A percentile compares a stretch with the other conserved stretches of the same genome.
phyloP scores from a whole-genome alignment of 2,113 vertebrate genomes.

The Oreochromis niloticus region DNA sequence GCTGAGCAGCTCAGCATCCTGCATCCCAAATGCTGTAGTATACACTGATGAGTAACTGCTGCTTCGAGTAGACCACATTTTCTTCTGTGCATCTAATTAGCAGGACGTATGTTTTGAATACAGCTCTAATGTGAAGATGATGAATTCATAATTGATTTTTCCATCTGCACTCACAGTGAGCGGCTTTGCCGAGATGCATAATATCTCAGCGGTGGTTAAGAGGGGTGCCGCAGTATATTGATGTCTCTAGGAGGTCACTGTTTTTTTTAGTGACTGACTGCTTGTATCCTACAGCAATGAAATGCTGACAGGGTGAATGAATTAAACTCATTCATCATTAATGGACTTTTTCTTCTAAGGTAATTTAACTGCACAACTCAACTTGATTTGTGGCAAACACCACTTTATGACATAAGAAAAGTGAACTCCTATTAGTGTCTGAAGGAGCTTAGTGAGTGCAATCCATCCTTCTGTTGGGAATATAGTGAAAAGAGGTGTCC shows the following conservation, averaged over 20 bases:
- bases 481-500: slow-evolving; percentile 20
- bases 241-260: neutral
- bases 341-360: neutral
- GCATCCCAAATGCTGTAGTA: neutral
- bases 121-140: neutral
- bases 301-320: neutral
- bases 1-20: neutral
- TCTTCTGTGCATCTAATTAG: neutral
- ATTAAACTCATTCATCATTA: neutral
- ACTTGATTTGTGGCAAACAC: neutral
- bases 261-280: neutral
- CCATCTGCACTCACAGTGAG: neutral
- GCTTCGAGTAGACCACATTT: neutral
- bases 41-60: neutral
- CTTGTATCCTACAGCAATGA: neutral
- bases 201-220: neutral
- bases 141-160: slow-evolving; percentile 22
- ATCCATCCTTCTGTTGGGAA: neutral
- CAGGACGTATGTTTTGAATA: neutral
- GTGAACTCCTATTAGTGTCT: neutral
- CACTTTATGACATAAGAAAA: neutral
- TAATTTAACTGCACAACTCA: neutral
- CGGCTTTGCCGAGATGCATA: neutral
- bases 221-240: neutral
- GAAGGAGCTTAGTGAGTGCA: neutral